Percentiles rank a stretch among this genome's conserved stretches.
These are phyloP conservation scores for Pachyseris speciosa DNA, from an alignment of 64 coral and sea anemone genomes.

Conservation along the genomic window DNA sequence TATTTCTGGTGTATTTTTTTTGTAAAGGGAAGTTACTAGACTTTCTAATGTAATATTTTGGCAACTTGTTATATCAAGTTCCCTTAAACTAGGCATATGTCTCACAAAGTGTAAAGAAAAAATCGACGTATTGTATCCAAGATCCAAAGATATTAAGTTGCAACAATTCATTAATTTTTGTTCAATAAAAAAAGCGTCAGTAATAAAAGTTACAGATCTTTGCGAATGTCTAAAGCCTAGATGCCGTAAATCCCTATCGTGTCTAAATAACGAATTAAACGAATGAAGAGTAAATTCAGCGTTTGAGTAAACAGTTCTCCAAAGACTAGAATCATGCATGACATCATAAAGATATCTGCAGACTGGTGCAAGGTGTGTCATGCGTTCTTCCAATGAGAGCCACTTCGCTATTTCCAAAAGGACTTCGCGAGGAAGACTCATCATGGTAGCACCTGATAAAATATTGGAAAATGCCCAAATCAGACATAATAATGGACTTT, in stretches of 20 bases:
- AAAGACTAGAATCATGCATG: constrained; percentile 58
- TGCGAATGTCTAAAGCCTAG: constrained; percentile 45
- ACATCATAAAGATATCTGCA: constrained; percentile 59
- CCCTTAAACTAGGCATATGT: constrained; percentile 54
- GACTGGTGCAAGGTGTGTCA: constrained; percentile 52
- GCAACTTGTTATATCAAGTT: constrained; percentile 66
- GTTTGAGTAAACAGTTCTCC: constrained; percentile 60
- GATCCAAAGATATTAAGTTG: constrained; percentile 63
- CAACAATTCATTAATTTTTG: constrained; percentile 61
- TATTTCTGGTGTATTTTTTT: constrained; percentile 60
- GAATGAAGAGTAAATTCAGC: constrained; percentile 48
- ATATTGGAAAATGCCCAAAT: constrained; percentile 20
- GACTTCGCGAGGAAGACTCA: constrained; percentile 45
- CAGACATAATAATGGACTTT: too few relatives aligned
- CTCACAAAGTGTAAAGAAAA: constrained; percentile 50
- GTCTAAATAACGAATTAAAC: constrained; percentile 57
- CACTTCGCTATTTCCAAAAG: constrained; percentile 58
- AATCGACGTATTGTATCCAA: constrained; percentile 57
- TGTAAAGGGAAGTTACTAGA: constrained; percentile 52
- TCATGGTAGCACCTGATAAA: constrained; percentile 51
- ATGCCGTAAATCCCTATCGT: constrained; percentile 48
- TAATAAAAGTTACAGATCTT: constrained; percentile 62
- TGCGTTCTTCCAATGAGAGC: constrained; percentile 53
- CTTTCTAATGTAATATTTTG: constrained; percentile 64
- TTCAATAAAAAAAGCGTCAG: constrained; percentile 58